Conservation (phyloP, 2,797 vertebrate genomes). For the Trachurus trachurus region DNA sequence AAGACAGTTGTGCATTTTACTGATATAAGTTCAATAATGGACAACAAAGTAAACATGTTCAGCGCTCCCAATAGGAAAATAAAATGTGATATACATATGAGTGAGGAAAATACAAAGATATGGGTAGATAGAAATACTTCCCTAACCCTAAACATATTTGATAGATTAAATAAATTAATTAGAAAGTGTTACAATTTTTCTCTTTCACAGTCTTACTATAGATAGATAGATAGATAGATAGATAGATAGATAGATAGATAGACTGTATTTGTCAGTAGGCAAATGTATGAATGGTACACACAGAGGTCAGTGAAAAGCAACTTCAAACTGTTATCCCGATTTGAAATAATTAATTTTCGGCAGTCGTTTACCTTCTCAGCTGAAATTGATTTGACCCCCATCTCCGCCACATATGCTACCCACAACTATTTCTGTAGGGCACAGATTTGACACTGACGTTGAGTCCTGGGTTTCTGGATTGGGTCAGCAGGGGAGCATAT, state of each 20-base stretch:
- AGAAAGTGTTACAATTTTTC: not conserved
- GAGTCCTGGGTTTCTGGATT: constrained; percentile 71
- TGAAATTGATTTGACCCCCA: constrained; percentile 63
- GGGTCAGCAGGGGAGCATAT: constrained; percentile 72
- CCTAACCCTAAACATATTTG: too few relatives aligned
- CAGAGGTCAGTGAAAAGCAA: constrained; percentile 18
- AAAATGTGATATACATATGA: too few relatives aligned
- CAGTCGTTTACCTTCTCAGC: constrained; percentile 47
- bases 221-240: too few relatives aligned
- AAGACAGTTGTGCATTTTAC: too few relatives aligned
- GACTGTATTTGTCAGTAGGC: not conserved
- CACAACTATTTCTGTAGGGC: constrained; percentile 69
- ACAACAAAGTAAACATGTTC: too few relatives aligned
- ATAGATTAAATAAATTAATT: too few relatives aligned
- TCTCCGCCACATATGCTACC: constrained; percentile 70
- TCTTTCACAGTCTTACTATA: not conserved
- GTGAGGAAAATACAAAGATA: too few relatives aligned
- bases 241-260: not conserved
- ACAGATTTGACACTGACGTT: constrained; percentile 68
- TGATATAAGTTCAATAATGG: too few relatives aligned
- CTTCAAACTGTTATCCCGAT: constrained; percentile 16
- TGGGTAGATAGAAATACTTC: too few relatives aligned
- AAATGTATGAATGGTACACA: not conserved
- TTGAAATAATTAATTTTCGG: constrained; percentile 37
- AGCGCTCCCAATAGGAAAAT: too few relatives aligned